Evolutionary conservation across 92 coral and sea anemone genomes (phyloP), one percentile per base, ranked within the genome.

Genomic region (Palythoa caribaeorum): DNA sequence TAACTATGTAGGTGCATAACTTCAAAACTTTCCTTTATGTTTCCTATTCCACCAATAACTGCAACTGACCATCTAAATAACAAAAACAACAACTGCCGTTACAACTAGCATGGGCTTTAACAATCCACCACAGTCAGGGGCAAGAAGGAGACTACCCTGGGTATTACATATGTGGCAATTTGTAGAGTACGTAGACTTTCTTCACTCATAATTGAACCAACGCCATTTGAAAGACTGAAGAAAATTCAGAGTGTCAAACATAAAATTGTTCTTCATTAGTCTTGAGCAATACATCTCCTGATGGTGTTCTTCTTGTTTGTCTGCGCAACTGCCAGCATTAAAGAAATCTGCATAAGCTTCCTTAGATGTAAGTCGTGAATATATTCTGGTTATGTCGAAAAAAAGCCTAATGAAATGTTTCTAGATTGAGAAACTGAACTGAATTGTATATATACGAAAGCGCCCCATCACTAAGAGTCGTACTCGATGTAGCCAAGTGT

Each of bases 191-290:
- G 28, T 47, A 47, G 57, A 38, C 51, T 74, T 47, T 74, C 19
- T 74, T 74, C 51, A 47, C 79, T 12, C 89, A 38, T 44, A 60
- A 60, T 81, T 57, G 91, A 91, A 66, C 91, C 93, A 57, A 87
- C 81, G 87, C 87, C 93, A 36, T 91, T 75, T 91, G 93, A 91
- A 52, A 87, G 88, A 76, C 90, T 91, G 73, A 74, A 44, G 51
- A 73, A 54, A 53, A 65, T 86, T 74, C 76, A 86, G 59, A 86
- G 83, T 73, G 69, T 53, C 71, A 73, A 52, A 73, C 84, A 50
- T 86, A 71, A 86, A 76, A 60, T 60, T 28, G 48, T 44, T 44
- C 48, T 3, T 44, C 6, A 44, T 44, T 6, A 44, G 48, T 44
- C 48, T 44, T 44, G 48, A 44, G 48, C 6, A 44, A 44, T 44